These are phyloP conservation scores for Poeciliopsis turrubarensis DNA, from an alignment of 2,113 vertebrate genomes.

Conservation along the genomic window DNA sequence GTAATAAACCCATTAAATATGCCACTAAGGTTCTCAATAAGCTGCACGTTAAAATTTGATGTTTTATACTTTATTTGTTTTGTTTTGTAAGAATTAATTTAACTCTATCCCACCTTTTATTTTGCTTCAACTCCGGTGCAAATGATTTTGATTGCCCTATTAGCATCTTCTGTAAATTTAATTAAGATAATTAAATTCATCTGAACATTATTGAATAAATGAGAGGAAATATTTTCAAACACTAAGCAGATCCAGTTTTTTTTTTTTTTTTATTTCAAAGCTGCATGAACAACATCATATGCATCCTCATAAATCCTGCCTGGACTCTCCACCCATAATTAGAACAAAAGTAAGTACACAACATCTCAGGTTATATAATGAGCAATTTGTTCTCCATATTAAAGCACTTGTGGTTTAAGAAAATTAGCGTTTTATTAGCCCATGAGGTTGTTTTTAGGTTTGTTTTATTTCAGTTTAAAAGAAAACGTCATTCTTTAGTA, in stretches of 20 bases:
- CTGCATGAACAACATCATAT: conserved; percentile 66
- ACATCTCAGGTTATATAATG: conserved; percentile 59
- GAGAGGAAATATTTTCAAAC: conserved; percentile 22
- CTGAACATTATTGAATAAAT: neutral
- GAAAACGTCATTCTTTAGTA: conserved; percentile 33
- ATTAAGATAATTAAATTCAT: neutral
- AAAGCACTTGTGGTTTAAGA: conserved; percentile 77
- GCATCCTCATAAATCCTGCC: conserved; percentile 29
- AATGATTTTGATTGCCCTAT: neutral
- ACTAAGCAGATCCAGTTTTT: conserved; percentile 42
- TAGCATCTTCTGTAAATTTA: neutral
- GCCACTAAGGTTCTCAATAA: neutral
- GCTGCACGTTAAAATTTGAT: no score
- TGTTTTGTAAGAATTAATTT: neutral
- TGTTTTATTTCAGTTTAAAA: conserved; percentile 24
- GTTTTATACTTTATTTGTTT: neutral
- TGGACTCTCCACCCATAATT: conserved; percentile 37
- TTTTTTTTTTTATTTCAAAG: conserved; percentile 39
- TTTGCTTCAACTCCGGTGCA: neutral
- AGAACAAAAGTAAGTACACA: conserved; percentile 58
- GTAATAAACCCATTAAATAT: neutral
- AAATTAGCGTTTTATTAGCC: conserved; percentile 54
- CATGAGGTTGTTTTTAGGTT: conserved; percentile 6
- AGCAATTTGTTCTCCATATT: conserved; percentile 53
- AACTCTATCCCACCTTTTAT: neutral